A percentile compares a stretch with the other conserved stretches of the same genome.
These are phyloP conservation scores for Poeciliopsis turrubarensis DNA, from an alignment of 2,113 vertebrate species.

Conservation along the genomic window DNA sequence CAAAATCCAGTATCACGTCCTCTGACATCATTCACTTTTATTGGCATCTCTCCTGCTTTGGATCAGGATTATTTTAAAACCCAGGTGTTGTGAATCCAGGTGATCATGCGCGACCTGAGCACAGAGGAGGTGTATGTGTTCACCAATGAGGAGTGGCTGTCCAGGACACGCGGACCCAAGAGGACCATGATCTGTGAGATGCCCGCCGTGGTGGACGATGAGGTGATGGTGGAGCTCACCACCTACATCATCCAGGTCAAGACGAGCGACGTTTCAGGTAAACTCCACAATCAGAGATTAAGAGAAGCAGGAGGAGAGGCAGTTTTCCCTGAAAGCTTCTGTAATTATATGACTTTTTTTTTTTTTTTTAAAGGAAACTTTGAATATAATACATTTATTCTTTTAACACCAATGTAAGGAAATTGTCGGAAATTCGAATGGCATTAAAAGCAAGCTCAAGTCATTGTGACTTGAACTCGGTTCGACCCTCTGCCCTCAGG, in stretches of 20 bases:
- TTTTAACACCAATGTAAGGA: neutral
- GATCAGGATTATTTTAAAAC: neutral
- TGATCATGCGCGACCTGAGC: conserved; percentile 85
- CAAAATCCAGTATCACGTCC: neutral
- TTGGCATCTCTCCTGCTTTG: neutral
- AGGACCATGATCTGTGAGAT: conserved; percentile 88
- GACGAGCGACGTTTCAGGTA: conserved; percentile 90
- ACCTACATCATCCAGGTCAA: conserved; percentile 90
- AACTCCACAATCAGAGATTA: conserved; percentile 8
- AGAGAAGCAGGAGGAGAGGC: neutral
- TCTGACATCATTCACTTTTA: neutral
- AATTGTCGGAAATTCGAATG: neutral
- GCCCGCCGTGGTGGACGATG: conserved; percentile 86
- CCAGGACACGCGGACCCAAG: conserved; percentile 83
- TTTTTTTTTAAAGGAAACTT: neutral
- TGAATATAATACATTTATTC: neutral
- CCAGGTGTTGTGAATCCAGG: conserved; percentile 70
- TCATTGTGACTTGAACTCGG: neutral
- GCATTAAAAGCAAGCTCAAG: neutral
- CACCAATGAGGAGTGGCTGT: conserved; percentile 92
- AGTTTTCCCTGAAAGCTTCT: neutral
- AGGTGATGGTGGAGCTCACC: conserved; percentile 91
- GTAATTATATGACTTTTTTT: too few species aligned
- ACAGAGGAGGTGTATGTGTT: conserved; percentile 88
- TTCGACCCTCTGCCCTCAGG: neutral